These are phyloP conservation scores for Cygnus olor DNA, from an alignment of 2,797 vertebrate genomes.

Conservation along the genomic window DNA sequence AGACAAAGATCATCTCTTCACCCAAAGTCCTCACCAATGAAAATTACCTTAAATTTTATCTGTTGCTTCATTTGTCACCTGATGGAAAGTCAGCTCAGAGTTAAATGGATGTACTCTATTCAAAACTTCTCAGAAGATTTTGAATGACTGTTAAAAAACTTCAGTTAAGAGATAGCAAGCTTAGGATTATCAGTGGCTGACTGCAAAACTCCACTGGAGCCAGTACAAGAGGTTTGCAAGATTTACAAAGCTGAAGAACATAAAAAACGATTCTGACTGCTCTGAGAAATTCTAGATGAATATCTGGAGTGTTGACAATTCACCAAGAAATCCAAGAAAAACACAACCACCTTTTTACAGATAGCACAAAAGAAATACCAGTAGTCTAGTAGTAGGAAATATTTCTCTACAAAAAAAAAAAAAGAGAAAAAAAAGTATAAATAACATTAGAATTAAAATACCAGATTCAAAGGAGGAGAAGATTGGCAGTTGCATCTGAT, in stretches of 20 bases:
- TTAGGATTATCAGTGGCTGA: not conserved
- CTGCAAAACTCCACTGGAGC: not conserved
- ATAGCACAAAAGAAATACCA: not conserved
- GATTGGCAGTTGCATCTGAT: not conserved
- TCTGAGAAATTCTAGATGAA: not conserved
- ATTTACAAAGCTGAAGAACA: not conserved
- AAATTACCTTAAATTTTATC: not conserved
- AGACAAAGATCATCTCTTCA: not conserved
- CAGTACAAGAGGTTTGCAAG: not conserved
- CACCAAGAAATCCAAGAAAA: not conserved
- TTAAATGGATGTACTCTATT: not conserved
- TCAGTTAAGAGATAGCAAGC: not conserved
- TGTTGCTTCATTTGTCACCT: not conserved
- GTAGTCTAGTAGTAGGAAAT: not conserved
- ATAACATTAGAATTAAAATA: not conserved
- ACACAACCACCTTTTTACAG: not conserved
- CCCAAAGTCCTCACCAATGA: not conserved
- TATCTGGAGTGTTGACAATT: not conserved
- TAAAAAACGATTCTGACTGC: not conserved
- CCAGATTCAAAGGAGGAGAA: not conserved
- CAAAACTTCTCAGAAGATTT: not conserved
- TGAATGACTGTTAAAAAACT: not conserved
- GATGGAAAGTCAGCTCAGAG: not conserved
- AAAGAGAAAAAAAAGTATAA: not conserved
- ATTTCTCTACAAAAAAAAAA: not conserved